phyloP scores from a whole-genome alignment of 2,888 invertebrate species.

The Aspidiotus destructor region DNA sequence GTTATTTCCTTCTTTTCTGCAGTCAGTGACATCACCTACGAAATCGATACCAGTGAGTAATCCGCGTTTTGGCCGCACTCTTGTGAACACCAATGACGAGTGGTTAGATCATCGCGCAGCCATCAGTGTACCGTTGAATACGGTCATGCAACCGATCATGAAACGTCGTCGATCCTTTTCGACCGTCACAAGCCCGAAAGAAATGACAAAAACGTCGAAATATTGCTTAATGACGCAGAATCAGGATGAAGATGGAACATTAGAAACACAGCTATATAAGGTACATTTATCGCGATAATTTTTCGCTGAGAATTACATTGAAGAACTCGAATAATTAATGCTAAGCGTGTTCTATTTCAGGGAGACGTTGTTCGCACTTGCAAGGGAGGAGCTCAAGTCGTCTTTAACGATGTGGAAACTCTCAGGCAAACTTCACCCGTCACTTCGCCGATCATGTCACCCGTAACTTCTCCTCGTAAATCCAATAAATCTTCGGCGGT shows the following conservation, averaged over 20 bases:
- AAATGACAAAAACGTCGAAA: constrained; percentile 60
- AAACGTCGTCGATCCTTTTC: constrained; percentile 72
- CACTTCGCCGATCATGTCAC: constrained; percentile 23
- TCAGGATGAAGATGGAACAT: constrained; percentile 79
- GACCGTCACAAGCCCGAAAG: constrained; percentile 69
- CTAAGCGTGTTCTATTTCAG: constrained; percentile 41
- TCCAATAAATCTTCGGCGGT: background rate
- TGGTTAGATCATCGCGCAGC: constrained; percentile 87
- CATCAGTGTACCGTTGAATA: constrained; percentile 68
- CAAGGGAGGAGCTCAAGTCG: constrained; percentile 89
- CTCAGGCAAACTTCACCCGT: constrained; percentile 55
- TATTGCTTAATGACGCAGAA: constrained; percentile 90
- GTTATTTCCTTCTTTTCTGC: background rate
- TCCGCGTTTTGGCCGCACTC: constrained; percentile 56
- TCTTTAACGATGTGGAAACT: constrained; percentile 89
- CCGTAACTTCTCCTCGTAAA: background rate
- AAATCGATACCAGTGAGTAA: constrained; percentile 48
- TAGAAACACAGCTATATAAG: constrained; percentile 87
- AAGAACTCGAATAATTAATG: background rate
- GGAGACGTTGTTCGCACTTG: constrained; percentile 88
- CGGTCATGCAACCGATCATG: constrained; percentile 77
- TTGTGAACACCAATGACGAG: constrained; percentile 53
- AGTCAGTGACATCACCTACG: background rate
- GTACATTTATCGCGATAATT: constrained; percentile 42
- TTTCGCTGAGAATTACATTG: background rate